Evolutionary conservation across 1,140 invertebrate species (phyloP).

Genomic region (Ladona fulva): DNA sequence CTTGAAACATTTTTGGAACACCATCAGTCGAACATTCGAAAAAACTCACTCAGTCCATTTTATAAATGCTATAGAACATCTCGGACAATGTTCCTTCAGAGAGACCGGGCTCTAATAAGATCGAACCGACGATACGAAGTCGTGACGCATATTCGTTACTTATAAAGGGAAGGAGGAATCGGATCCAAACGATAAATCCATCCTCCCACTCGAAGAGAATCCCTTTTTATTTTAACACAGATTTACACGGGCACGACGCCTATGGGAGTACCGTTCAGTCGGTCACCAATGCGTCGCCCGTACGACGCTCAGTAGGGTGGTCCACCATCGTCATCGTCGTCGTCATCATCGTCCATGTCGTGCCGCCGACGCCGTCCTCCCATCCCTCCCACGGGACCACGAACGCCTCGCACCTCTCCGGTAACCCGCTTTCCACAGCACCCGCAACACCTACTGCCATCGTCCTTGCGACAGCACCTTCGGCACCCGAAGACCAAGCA

Average conservation of each 20-base stretch:
- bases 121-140: too few relatives aligned
- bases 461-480: slow-evolving; percentile 32
- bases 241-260: slow-evolving; percentile 1
- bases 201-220: too few relatives aligned
- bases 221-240: too few relatives aligned
- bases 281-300: not conserved
- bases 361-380: not conserved
- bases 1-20: too few relatives aligned
- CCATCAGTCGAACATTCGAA: too few relatives aligned
- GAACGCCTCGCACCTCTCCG: not conserved
- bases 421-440: not conserved
- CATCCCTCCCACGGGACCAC: not conserved
- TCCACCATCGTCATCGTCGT: not conserved
- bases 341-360: slow-evolving; percentile 1
- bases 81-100: too few relatives aligned
- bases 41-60: too few relatives aligned
- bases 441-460: slow-evolving; percentile 14
- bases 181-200: too few relatives aligned
- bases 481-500: slow-evolving; percentile 40
- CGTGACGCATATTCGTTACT: too few relatives aligned
- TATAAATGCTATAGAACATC: too few relatives aligned
- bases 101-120: too few relatives aligned
- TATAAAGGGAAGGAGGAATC: too few relatives aligned
- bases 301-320: not conserved
- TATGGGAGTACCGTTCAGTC: not conserved